These are phyloP conservation scores for Scomberomorus guttatus DNA, from an alignment of 2,797 vertebrate genomes.

Conservation along the genomic window DNA sequence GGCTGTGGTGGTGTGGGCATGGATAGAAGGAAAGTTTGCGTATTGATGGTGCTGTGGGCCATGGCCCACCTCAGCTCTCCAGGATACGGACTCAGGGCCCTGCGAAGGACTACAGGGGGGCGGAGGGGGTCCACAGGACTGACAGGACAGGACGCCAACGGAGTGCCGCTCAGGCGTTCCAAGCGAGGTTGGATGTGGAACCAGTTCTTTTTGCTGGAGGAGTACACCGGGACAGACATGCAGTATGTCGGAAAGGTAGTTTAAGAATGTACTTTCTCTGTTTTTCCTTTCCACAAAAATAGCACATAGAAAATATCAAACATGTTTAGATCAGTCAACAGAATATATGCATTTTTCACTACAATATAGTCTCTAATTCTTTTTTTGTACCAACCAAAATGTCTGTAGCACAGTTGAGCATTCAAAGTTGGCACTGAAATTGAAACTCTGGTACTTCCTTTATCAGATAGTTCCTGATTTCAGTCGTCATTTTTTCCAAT, in stretches of 20 bases:
- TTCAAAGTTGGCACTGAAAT: no score
- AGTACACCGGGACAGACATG: slow-evolving; percentile 93
- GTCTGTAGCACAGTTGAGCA: no score
- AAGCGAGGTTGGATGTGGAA: slow-evolving; percentile 99
- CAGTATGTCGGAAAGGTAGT: slow-evolving; percentile 96
- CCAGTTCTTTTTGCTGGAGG: slow-evolving; percentile 97
- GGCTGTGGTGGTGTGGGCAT: slow-evolving; percentile 55
- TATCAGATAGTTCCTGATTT: background rate
- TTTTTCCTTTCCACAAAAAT: background rate
- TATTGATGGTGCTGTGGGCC: slow-evolving; percentile 75
- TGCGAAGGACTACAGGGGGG: slow-evolving; percentile 89
- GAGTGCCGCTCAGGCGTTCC: slow-evolving; percentile 88
- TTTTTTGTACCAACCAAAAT: background rate
- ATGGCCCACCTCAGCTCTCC: slow-evolving; percentile 68
- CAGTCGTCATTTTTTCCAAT: no score
- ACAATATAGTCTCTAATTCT: background rate
- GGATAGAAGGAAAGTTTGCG: slow-evolving; percentile 70
- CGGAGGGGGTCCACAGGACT: slow-evolving; percentile 62
- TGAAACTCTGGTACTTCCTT: no score
- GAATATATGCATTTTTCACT: background rate
- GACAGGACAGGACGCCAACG: slow-evolving; percentile 84
- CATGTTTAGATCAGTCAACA: background rate
- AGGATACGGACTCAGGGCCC: slow-evolving; percentile 67
- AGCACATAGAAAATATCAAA: background rate
- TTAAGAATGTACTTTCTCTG: background rate